Base-by-base conservation (phyloP, 2,113 vertebrate species). In the Cariama cristata region DNA sequence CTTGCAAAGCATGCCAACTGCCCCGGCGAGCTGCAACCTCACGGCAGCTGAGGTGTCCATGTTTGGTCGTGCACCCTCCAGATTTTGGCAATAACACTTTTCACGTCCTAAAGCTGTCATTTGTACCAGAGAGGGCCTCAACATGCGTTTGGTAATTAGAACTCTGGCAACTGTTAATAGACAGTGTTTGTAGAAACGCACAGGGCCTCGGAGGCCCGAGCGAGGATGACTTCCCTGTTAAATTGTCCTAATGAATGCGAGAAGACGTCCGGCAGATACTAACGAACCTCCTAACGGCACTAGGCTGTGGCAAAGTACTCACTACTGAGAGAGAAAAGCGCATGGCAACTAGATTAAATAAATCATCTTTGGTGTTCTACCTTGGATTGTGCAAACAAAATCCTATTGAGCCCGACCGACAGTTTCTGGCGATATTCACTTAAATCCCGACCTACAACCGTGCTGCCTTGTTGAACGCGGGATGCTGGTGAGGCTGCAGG, bases 51-150 rank as follows among this genome's bases (percentile, higher is more conserved):
- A 67, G 44, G 92, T 86, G 72, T 42, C 95, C 94, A 89, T 97
- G 91, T 97, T 97, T 96, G 96, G 96, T 93, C 87, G 96, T 71
- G 77, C 87, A 93, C 71, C 89, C 91, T 91, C 23, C 92, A 89
- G 87, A 28, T 97, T 87, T 88, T 96, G 95, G 87, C 93, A 96
- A 3, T 20, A n/a, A 59, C 14, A 2, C 33, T 87, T 82, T 79
- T 62, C 63, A 44, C 32, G 59, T 73, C 81, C 45, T 90, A 79
- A 84, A 72, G n/a, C 90, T 94, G 69, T 94, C 58, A 12, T 93
- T 82, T 79, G 79, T 50, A 82, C 28, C 58, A 67, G 77, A 87
- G 44, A 69, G 49, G 58, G 28, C 44, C 73, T 95, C 60, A 49
- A 5, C 9, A 16, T 71, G 50, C 1, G 2, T 59, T 76, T 44